Percentiles rank a stretch among this genome's conserved stretches.
Evolutionary conservation across 2,113 vertebrate species (phyloP).

Genomic region (Passer domesticus): DNA sequence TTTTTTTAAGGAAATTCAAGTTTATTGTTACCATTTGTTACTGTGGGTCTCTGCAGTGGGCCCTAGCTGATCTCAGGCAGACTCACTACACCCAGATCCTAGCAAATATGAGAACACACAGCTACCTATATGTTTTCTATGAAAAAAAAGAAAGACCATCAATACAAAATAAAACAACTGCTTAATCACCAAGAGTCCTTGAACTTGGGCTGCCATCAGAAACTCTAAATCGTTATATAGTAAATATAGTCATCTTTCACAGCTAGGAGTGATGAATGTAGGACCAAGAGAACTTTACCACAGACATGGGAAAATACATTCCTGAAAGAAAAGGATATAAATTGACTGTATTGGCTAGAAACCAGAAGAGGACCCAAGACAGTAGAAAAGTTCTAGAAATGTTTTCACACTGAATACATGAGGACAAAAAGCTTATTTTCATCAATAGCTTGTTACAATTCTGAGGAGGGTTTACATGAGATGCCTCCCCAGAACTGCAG

Average conservation of each 20-base stretch:
- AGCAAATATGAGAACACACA: background rate
- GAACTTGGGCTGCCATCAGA: background rate
- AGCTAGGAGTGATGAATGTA: background rate
- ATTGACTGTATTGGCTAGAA: background rate
- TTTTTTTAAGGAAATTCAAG: background rate
- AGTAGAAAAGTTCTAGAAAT: background rate
- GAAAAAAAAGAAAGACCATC: background rate
- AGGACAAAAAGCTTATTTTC: background rate
- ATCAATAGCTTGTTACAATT: background rate
- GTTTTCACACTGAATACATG: accelerated
- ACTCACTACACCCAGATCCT: background rate
- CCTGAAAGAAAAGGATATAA: background rate
- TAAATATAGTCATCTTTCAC: background rate
- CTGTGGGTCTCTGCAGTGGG: background rate
- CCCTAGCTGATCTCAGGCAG: background rate
- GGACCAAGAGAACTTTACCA: background rate
- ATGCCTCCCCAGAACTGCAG: background rate
- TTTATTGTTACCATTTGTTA: background rate
- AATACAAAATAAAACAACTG: background rate
- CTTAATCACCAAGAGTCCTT: background rate
- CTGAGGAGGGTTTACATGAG: background rate
- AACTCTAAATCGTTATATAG: background rate
- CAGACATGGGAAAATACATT: background rate
- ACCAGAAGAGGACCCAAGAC: background rate
- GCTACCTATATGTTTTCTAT: background rate